Evolutionary conservation across 1,140 invertebrate species (phyloP).

Genomic region (Adoxophyes honmai): DNA sequence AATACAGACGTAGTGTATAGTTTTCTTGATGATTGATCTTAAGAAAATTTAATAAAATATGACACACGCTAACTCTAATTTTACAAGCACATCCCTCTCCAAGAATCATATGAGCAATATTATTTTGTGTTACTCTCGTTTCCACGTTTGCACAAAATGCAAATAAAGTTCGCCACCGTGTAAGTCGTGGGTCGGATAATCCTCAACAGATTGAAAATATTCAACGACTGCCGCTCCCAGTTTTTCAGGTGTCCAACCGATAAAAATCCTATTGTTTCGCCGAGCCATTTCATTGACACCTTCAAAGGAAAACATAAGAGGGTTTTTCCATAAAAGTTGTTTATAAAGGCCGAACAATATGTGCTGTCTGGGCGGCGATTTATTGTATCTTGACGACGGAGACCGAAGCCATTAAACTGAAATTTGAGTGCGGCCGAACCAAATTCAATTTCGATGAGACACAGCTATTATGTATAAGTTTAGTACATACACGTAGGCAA

Average conservation of each 20-base stretch:
- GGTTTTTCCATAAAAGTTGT: background rate
- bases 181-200: background rate
- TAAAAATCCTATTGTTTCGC: background rate
- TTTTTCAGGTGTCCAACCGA: background rate
- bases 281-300: background rate
- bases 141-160: too few species aligned
- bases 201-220: constrained; percentile 6
- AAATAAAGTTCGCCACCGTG: too few species aligned
- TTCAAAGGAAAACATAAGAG: background rate
- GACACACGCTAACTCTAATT: too few species aligned
- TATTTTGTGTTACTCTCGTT: too few species aligned
- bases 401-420: constrained; percentile 1
- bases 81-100: too few species aligned
- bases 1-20: too few species aligned
- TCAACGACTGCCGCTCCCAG: background rate
- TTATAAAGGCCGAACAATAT: background rate
- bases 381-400: background rate
- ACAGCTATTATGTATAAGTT: background rate
- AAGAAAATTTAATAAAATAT: too few species aligned
- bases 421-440: background rate
- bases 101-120: too few species aligned
- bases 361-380: background rate
- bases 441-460: constrained; percentile 1
- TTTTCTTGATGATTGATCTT: too few species aligned
- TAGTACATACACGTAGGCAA: too few species aligned